Percentiles rank a stretch among this genome's conserved stretches.
Conservation (phyloP, 2,888 invertebrate genomes). For the Amiota minor region DNA sequence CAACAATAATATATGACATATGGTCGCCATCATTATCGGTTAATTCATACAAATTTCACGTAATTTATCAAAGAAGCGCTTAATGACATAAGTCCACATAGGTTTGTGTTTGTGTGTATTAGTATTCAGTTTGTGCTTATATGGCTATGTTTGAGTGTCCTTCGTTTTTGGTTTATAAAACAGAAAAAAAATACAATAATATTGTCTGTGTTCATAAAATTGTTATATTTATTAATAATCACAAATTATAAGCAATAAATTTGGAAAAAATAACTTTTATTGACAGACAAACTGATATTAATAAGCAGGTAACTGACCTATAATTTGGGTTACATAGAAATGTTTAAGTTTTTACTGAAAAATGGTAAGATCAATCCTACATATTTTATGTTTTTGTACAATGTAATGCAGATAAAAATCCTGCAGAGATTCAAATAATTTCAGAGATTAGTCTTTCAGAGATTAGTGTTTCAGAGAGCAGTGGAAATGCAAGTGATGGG, state of each 20-base stretch:
- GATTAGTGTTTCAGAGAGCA: too few relatives aligned
- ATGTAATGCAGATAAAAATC: too few relatives aligned
- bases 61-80: conserved; percentile 1
- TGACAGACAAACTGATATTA: not conserved
- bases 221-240: not conserved
- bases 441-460: too few relatives aligned
- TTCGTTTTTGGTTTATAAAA: too few relatives aligned
- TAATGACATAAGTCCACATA: not conserved
- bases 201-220: not conserved
- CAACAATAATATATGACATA: conserved; percentile 56
- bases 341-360: too few relatives aligned
- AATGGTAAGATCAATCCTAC: too few relatives aligned
- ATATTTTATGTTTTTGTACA: too few relatives aligned
- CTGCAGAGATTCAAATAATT: too few relatives aligned
- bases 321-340: too few relatives aligned
- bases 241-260: not conserved
- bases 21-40: conserved; percentile 63
- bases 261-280: not conserved
- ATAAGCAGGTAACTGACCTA: too few relatives aligned
- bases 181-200: not conserved
- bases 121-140: not conserved
- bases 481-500: too few relatives aligned
- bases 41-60: conserved; percentile 55
- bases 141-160: too few relatives aligned
- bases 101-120: not conserved